Evolutionary conservation across 2,888 invertebrate genomes (phyloP).

Genomic region (Gymnoscelis rufifasciata): DNA sequence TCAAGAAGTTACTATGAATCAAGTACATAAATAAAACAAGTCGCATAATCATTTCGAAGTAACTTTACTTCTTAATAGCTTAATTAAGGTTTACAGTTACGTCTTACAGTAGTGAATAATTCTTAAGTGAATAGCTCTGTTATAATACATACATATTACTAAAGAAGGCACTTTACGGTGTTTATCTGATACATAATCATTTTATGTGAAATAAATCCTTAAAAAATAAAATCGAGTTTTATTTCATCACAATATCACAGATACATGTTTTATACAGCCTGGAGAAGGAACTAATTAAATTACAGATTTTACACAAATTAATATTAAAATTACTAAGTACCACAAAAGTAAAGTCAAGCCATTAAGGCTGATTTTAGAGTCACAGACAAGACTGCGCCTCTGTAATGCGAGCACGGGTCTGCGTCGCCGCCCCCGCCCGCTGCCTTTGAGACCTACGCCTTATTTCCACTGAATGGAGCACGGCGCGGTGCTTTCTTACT

Average conservation of each 20-base stretch:
- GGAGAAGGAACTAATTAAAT: not conserved
- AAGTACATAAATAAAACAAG: conserved; percentile 26
- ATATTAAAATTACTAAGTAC: no score
- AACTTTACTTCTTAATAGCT: conserved; percentile 9
- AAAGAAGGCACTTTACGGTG: not conserved
- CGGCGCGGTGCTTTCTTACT: no score
- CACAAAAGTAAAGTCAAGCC: no score
- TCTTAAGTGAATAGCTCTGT: not conserved
- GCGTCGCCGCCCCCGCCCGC: no score
- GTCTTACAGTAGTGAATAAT: not conserved
- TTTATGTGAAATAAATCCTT: conserved; percentile 9
- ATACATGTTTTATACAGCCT: not conserved
- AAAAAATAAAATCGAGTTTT: conserved; percentile 6
- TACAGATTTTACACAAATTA: no score
- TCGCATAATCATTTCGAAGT: conserved; percentile 1
- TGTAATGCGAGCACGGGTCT: no score
- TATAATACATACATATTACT: not conserved
- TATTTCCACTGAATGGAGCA: no score
- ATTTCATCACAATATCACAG: conserved; percentile 3
- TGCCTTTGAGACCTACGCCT: no score
- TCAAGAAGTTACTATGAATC: not conserved
- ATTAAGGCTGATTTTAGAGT: no score
- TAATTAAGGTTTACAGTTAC: not conserved
- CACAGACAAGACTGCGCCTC: no score
- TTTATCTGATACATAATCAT: not conserved